A percentile compares a stretch with the other conserved stretches of the same genome.
Evolutionary conservation across 2,113 vertebrate species (phyloP).

Genomic region (Esox niger): DNA sequence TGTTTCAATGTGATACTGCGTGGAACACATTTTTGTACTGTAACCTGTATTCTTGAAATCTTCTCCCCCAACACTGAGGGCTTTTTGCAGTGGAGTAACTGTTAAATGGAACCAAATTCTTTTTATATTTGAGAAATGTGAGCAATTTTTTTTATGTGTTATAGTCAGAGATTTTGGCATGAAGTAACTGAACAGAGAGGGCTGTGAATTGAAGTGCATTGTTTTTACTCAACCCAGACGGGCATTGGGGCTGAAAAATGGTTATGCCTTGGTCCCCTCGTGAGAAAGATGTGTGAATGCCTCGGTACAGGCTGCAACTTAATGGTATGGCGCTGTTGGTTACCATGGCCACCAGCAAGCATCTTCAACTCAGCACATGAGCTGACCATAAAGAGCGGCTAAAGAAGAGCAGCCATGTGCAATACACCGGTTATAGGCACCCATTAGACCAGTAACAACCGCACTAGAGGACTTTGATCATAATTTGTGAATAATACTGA

Average conservation of each 20-base stretch:
- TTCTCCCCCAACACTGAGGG: constrained; percentile 46
- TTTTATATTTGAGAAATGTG: constrained; percentile 67
- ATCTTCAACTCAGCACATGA: constrained; percentile 33
- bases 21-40: constrained; percentile 68
- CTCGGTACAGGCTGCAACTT: constrained; percentile 29
- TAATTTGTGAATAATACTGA: constrained; percentile 72
- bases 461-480: constrained; percentile 45
- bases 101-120: constrained; percentile 41
- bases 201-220: constrained; percentile 51
- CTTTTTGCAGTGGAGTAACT: constrained; percentile 31
- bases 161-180: constrained; percentile 33
- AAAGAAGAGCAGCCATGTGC: constrained; percentile 35
- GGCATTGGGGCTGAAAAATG: constrained; percentile 18
- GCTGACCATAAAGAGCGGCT: background rate
- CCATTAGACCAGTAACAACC: constrained; percentile 29
- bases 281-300: constrained; percentile 18
- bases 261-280: constrained; percentile 13
- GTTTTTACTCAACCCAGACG: constrained; percentile 26
- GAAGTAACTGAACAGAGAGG: constrained; percentile 30
- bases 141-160: constrained; percentile 48
- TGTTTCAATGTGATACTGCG: constrained; percentile 57
- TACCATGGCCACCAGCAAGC: constrained; percentile 30
- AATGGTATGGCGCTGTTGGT: constrained; percentile 27
- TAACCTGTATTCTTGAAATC: constrained; percentile 72
- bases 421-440: constrained; percentile 39